A percentile compares a stretch with the other conserved stretches of the same genome.
Evolutionary conservation across 2,888 invertebrate genomes (phyloP).

Genomic region (Minunthozetes semirufus): DNA sequence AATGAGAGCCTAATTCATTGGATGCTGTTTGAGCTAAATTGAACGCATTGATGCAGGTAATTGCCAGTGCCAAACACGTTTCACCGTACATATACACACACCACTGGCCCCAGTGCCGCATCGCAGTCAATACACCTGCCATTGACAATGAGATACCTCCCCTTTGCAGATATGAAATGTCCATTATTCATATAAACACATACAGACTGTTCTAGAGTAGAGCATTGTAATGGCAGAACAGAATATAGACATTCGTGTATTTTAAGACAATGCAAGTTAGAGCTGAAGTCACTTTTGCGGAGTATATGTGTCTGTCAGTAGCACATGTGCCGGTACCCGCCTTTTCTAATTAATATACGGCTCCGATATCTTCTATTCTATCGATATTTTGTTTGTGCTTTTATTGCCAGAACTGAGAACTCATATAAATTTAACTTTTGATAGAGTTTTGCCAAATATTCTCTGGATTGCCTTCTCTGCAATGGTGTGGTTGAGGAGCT

Average conservation of each 20-base stretch:
- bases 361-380: not conserved
- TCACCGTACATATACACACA: not conserved
- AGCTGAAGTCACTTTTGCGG: slow-evolving; percentile 22
- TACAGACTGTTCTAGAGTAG: not conserved
- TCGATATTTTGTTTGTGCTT: slow-evolving; percentile 7
- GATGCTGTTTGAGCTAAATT: slow-evolving; percentile 9
- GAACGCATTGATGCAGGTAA: slow-evolving; percentile 31
- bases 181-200: slow-evolving; percentile 23
- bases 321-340: slow-evolving; percentile 19
- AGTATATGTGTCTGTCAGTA: slow-evolving; percentile 25
- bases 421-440: not conserved
- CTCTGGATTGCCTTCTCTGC: not conserved
- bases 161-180: slow-evolving; percentile 19
- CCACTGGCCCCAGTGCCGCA: not conserved
- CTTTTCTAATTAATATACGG: slow-evolving; percentile 30
- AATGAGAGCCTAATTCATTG: slow-evolving; percentile 27
- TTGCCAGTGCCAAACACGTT: not conserved
- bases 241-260: not conserved
- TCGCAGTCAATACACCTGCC: slow-evolving; percentile 24
- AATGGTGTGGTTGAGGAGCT: not conserved
- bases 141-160: slow-evolving; percentile 30
- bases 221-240: not conserved
- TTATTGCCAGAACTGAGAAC: not conserved
- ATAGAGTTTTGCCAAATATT: not conserved
- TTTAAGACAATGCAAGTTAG: slow-evolving; percentile 24